Evolutionary conservation across 2,797 vertebrate species (phyloP), one percentile per base, ranked within the genome.

Genomic region (Salarias fasciatus): DNA sequence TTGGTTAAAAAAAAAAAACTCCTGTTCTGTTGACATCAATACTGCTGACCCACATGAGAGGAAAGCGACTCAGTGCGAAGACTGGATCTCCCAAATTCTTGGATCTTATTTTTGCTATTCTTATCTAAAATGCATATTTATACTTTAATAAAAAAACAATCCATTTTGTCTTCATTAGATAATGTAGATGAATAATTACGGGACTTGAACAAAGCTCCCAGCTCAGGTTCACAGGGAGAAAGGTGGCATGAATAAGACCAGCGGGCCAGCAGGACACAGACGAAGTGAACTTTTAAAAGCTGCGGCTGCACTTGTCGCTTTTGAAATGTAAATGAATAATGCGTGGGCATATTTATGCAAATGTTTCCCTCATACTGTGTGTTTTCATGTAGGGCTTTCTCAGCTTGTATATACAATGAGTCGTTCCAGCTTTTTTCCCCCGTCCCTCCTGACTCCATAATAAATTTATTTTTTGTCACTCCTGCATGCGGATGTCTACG

Each of bases 1-100:
- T 79, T 82, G 78, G 51, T 80, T 73, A 47, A 41, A 72, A 84
- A 90, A 76, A 82, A 85, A 89, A 35, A 35, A 35, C 9, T 6
- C 33, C 33, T 35, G 33, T 69, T 63, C 40, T 69, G 59, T 55
- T 74, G 68, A 68, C 65, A 77, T 87, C 77, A 79, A 83, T 87
- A 83, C 67, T 35, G 47, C 66, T 55, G 53, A 66, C 69, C 35
- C 75, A 63, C 72, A 79, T 63, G 40, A 77, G 55, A 66, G 48
- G 66, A 62, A 73, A 77, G 58, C 11, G 51, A 72, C 81, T 78
- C 60, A 45, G 44, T 55, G 18, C 18, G 2, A 24, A 24, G 24
- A 24, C n/a, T n/a, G n/a, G n/a, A n/a, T n/a, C n/a, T n/a, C n/a
- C n/a, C n/a, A n/a, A 3, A 24, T 18, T 24, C 18, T 24, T 24